Percentiles rank a stretch among this genome's conserved stretches.
phyloP scores from a whole-genome alignment of 2,888 invertebrate species.

The Eristalis arbustorum region DNA sequence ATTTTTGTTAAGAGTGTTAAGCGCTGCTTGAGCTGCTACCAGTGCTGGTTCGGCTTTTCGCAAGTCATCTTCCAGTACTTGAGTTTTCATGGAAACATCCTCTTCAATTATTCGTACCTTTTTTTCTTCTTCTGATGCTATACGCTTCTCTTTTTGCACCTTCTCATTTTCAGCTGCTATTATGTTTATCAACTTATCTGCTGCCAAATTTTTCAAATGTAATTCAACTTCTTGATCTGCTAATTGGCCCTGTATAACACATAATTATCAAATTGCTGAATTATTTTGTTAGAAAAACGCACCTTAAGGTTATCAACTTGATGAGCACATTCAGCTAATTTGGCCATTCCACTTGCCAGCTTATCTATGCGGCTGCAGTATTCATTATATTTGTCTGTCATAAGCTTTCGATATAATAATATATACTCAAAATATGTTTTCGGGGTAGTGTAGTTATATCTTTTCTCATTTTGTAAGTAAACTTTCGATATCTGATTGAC shows the following conservation, averaged over 20 bases:
- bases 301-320: slow-evolving; percentile 94
- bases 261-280: not conserved
- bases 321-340: slow-evolving; percentile 91
- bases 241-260: slow-evolving; percentile 77
- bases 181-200: slow-evolving; percentile 92
- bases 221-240: slow-evolving; percentile 90
- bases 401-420: slow-evolving; percentile 88
- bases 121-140: slow-evolving; percentile 91
- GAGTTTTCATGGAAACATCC: slow-evolving; percentile 92
- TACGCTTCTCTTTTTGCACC: slow-evolving; percentile 92
- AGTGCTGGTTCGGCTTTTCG: slow-evolving; percentile 96
- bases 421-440: slow-evolving; percentile 99
- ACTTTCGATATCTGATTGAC: slow-evolving; percentile 92
- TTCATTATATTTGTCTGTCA: slow-evolving; percentile 86
- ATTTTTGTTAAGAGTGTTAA: slow-evolving; percentile 96
- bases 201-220: slow-evolving; percentile 93
- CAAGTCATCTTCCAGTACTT: slow-evolving; percentile 93
- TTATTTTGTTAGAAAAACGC: slow-evolving; percentile 47
- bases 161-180: slow-evolving; percentile 95
- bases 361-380: slow-evolving; percentile 89
- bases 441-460: slow-evolving; percentile 98
- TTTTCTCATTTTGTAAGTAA: slow-evolving; percentile 91
- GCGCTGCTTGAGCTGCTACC: slow-evolving; percentile 87
- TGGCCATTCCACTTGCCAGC: slow-evolving; percentile 93
- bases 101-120: slow-evolving; percentile 95